Base-by-base conservation (phyloP, 2,888 invertebrate species). In the Pyralis farinalis region DNA sequence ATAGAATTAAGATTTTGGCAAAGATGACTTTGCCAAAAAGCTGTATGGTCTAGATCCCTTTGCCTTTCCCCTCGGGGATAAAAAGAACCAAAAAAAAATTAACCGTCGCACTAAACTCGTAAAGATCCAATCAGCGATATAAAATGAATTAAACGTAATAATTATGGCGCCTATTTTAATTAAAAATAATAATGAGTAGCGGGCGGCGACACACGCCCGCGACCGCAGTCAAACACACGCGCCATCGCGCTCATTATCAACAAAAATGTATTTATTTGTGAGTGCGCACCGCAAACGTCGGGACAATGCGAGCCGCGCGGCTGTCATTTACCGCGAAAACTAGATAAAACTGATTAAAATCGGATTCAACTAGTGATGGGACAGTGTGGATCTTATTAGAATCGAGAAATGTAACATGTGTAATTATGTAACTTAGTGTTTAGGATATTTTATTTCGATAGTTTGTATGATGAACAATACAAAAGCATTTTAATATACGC, bases 171-270 rank as follows among this genome's bases (percentile, higher is more conserved):
- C n/a, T 25, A 25, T 25, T 51, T 58, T 63, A 78, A 78, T 78
- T 78, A 77, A 76, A 78, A 77, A 70, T 69, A 71, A 74, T 71
- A 73, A 79, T 75, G 75, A 73, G 67, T 63, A 53, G 53, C 49
- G 60, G 60, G 58, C 58, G 58, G 53, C 62, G 63, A 62, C 65
- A 49, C 43, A 46, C 51, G 50, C 63, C 52, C 56, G 65, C 69
- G 66, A 82, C 87, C 87, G 86, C 87, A 86, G 75, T 86, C 87
- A 87, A 76, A 76, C 71, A 71, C 87, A 87, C 69, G 65, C 75
- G 77, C 72, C 71, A 75, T 80, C 80, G 78, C 71, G 82, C 80
- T 84, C 83, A 84, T 87, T 86, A 88, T 85, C 77, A 86, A 71
- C 85, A 87, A 87, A 87, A 87, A 88, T 85, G 78, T 80, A 82